These are phyloP conservation scores for Lindbergichthys nudifrons DNA, from an alignment of 2,797 vertebrate genomes.

Conservation along the genomic window DNA sequence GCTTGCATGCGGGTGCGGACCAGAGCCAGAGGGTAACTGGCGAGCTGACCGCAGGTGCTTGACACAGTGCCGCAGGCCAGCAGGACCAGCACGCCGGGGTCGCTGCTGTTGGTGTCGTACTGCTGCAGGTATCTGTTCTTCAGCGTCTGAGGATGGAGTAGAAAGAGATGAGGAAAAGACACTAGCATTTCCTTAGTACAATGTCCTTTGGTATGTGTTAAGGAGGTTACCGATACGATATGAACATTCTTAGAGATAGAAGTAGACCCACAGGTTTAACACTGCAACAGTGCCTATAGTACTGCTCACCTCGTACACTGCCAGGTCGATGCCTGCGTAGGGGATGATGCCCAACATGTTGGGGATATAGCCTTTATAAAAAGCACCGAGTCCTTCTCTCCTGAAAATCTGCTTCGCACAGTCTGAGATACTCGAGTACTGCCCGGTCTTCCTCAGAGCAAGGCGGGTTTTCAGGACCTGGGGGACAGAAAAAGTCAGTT, in stretches of 20 bases:
- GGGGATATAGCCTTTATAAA: conserved; percentile 96
- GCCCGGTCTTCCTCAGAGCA: conserved; percentile 91
- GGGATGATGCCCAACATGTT: conserved; percentile 98
- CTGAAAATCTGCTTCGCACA: conserved; percentile 92
- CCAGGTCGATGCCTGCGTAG: conserved; percentile 96
- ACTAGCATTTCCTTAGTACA: neutral
- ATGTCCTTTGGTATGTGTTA: neutral
- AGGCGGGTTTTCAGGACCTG: conserved; percentile 97
- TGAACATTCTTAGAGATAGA: neutral
- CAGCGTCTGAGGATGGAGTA: conserved; percentile 85
- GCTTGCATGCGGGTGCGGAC: conserved; percentile 98
- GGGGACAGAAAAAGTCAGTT: neutral
- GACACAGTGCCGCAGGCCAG: conserved; percentile 95
- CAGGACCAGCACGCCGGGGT: conserved; percentile 92
- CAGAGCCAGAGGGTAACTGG: conserved; percentile 95
- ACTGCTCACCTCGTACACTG: conserved; percentile 92
- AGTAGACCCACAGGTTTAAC: neutral
- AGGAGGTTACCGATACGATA: too few species aligned
- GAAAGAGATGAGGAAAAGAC: neutral
- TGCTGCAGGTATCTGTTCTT: conserved; percentile 93
- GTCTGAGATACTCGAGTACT: conserved; percentile 91
- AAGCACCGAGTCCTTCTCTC: conserved; percentile 89
- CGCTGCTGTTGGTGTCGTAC: conserved; percentile 85
- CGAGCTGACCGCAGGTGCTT: conserved; percentile 95
- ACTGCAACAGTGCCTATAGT: too few species aligned